These are phyloP conservation scores for Mugil cephalus DNA, from an alignment of 2,113 vertebrate genomes.

Conservation along the genomic window DNA sequence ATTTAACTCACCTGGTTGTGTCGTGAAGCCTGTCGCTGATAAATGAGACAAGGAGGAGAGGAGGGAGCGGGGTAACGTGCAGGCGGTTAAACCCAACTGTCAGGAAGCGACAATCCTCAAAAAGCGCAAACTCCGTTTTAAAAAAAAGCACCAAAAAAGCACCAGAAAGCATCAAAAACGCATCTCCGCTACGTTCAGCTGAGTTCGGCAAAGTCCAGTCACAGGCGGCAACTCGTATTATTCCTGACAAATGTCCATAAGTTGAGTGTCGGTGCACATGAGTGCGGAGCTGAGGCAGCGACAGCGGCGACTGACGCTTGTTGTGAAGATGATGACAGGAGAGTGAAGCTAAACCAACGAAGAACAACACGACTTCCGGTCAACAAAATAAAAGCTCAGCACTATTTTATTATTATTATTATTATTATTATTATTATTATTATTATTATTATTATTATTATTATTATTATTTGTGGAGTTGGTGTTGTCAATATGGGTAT, in stretches of 20 bases:
- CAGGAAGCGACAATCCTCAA: slow-evolving; percentile 18
- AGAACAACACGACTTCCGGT: slow-evolving; percentile 11
- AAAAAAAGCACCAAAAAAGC: too few relatives aligned
- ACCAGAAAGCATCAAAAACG: too few relatives aligned
- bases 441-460: not conserved
- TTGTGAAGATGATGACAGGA: slow-evolving; percentile 15
- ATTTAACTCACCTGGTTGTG: slow-evolving; percentile 37
- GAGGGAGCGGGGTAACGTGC: not conserved
- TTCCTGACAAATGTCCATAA: not conserved
- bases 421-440: not conserved
- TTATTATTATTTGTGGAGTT: not conserved
- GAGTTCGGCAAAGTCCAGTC: not conserved
- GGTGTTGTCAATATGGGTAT: too few relatives aligned
- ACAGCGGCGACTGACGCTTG: not conserved
- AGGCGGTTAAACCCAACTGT: slow-evolving; percentile 13
- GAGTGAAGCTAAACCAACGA: slow-evolving; percentile 4
- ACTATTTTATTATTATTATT: not conserved
- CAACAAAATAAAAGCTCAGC: slow-evolving; percentile 27
- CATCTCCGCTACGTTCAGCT: not conserved
- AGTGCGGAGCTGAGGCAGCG: not conserved
- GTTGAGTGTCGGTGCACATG: not conserved
- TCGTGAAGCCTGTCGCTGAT: slow-evolving; percentile 13
- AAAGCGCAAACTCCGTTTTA: not conserved
- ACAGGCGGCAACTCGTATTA: not conserved
- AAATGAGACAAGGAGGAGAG: slow-evolving; percentile 24